Conservation (phyloP, 2,888 invertebrate species). For the Dilophus febrilis region DNA sequence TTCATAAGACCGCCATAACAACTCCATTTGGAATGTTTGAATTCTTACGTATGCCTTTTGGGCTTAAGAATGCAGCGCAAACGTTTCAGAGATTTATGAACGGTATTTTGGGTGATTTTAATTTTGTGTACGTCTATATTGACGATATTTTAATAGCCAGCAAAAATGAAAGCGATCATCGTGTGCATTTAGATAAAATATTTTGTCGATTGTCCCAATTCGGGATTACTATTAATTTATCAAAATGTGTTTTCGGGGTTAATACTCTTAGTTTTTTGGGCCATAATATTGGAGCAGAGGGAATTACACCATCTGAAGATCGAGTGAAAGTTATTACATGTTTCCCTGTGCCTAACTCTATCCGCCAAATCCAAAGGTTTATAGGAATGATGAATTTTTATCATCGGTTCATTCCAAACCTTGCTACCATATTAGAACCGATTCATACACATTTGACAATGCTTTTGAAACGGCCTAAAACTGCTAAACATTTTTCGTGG, state of each 20-base stretch:
- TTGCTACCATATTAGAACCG: neutral
- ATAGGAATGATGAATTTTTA: neutral
- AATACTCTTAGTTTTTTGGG: neutral
- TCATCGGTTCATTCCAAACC: neutral
- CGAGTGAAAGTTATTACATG: conserved; percentile 1
- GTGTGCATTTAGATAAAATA: neutral
- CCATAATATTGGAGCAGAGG: neutral
- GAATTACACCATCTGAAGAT: neutral
- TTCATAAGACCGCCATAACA: conserved; percentile 18
- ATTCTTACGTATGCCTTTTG: conserved; percentile 16
- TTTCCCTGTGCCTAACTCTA: no score
- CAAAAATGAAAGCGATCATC: neutral
- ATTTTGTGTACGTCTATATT: conserved; percentile 6
- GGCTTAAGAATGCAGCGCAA: conserved; percentile 15
- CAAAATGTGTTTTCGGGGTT: neutral
- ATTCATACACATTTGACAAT: neutral
- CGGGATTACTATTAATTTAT: neutral
- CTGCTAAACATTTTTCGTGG: neutral
- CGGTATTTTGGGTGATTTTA: conserved; percentile 13
- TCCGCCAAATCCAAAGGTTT: conserved; percentile 1
- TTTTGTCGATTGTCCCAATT: neutral
- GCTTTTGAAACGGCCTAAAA: neutral
- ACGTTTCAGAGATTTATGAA: conserved; percentile 17
- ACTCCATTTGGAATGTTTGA: conserved; percentile 21
- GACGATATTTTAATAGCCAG: neutral